These are phyloP conservation scores for Acanthornis magna DNA, from an alignment of 2,797 vertebrate genomes.

Conservation along the genomic window DNA sequence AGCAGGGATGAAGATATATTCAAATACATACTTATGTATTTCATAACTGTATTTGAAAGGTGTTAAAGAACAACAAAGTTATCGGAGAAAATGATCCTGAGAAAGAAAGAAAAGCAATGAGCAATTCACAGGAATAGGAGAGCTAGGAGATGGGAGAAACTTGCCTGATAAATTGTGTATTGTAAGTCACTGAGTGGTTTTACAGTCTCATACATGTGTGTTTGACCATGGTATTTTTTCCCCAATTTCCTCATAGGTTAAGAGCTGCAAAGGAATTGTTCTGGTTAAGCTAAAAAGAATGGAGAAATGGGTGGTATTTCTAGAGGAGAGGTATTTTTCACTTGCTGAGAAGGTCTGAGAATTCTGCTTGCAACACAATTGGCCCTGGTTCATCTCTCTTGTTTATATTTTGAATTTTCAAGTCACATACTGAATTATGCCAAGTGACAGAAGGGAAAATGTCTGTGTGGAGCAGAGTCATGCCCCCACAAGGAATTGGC, in stretches of 20 bases:
- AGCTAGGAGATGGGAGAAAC: background rate
- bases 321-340: background rate
- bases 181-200: background rate
- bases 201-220: background rate
- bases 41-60: background rate
- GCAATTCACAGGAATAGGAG: background rate
- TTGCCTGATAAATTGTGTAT: background rate
- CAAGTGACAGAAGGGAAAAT: constrained; percentile 49
- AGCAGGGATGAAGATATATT: background rate
- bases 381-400: background rate
- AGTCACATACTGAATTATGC: constrained; percentile 10
- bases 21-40: background rate
- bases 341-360: background rate
- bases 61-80: background rate
- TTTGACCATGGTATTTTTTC: background rate
- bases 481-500: background rate
- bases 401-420: constrained; percentile 56
- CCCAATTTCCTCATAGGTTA: background rate
- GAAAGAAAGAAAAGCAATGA: background rate
- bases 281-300: background rate
- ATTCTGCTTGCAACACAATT: background rate
- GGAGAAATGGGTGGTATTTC: background rate
- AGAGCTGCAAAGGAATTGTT: background rate
- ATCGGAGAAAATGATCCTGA: background rate
- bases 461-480: background rate